These are phyloP conservation scores for Luscinia megarhynchos DNA, from an alignment of 2,797 vertebrate genomes.

Conservation along the genomic window DNA sequence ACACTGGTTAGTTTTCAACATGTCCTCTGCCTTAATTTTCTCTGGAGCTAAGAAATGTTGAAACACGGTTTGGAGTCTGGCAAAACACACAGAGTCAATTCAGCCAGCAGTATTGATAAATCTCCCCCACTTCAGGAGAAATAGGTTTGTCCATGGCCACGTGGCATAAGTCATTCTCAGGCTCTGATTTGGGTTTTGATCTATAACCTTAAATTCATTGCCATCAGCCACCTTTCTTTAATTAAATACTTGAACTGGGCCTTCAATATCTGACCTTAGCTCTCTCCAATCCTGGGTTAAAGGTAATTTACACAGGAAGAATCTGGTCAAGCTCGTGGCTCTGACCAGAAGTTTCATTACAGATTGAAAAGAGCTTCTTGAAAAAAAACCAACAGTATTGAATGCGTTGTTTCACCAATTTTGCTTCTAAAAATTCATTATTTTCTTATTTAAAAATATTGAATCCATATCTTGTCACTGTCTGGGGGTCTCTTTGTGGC, in stretches of 20 bases:
- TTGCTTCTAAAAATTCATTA: background rate
- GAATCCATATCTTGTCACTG: too few species aligned
- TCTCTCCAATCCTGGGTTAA: background rate
- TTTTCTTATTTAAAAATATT: background rate
- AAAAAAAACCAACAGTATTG: background rate
- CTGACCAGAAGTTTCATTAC: background rate
- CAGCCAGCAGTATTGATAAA: background rate
- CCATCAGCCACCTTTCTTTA: background rate
- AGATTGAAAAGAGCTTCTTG: background rate
- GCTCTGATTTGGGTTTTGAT: background rate
- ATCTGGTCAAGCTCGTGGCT: background rate
- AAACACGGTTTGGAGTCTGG: background rate
- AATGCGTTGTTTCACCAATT: background rate
- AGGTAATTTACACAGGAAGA: background rate
- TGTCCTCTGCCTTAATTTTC: background rate
- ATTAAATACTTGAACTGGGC: background rate
- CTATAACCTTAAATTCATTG: background rate
- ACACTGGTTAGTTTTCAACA: background rate
- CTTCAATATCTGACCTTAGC: background rate
- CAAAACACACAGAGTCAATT: background rate
- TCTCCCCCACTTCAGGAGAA: background rate
- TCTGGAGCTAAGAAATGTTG: background rate
- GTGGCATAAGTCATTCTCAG: background rate
- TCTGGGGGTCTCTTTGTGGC: too few species aligned
- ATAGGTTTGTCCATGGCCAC: background rate